These are phyloP conservation scores for Nyleta sp. DNA, from an alignment of 2,888 invertebrate genomes.

Conservation along the genomic window DNA sequence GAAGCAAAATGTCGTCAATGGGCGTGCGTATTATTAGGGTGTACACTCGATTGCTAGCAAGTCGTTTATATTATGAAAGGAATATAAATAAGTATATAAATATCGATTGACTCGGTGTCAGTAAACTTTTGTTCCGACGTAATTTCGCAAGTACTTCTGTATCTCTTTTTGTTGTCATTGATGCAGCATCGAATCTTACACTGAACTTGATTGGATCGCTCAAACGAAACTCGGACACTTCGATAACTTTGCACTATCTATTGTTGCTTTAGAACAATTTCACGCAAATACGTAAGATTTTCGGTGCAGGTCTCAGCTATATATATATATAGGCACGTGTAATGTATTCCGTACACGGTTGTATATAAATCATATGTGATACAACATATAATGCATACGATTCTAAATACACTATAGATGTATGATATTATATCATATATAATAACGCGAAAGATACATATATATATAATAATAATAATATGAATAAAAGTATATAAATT, in stretches of 20 bases:
- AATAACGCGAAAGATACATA: constrained; percentile 56
- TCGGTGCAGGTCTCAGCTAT: constrained; percentile 61
- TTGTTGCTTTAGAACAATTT: constrained; percentile 47
- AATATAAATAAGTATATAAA: constrained; percentile 1
- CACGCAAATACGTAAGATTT: constrained; percentile 51
- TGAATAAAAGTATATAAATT: constrained; percentile 53
- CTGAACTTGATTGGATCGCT: constrained; percentile 18
- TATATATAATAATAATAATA: constrained; percentile 36
- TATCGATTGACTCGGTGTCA: constrained; percentile 34
- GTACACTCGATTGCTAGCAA: constrained; percentile 42
- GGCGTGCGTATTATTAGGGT: constrained; percentile 34
- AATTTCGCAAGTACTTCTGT: constrained; percentile 26
- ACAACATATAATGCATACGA: constrained; percentile 61
- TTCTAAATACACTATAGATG: constrained; percentile 57
- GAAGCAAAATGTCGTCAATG: constrained; percentile 20
- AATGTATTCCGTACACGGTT: constrained; percentile 58
- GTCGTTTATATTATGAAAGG: constrained; percentile 14
- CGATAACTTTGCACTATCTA: constrained; percentile 29
- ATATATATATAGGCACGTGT: constrained; percentile 42
- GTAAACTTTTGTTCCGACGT: constrained; percentile 34
- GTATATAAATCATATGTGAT: constrained; percentile 66
- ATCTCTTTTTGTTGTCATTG: constrained; percentile 24
- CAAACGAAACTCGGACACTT: constrained; percentile 18
- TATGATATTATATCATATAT: constrained; percentile 66
- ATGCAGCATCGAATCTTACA: constrained; percentile 34